Evolutionary conservation across 2,797 vertebrate species (phyloP), one percentile per base, ranked within the genome.

Genomic region (Aplochiton taeniatus): DNA sequence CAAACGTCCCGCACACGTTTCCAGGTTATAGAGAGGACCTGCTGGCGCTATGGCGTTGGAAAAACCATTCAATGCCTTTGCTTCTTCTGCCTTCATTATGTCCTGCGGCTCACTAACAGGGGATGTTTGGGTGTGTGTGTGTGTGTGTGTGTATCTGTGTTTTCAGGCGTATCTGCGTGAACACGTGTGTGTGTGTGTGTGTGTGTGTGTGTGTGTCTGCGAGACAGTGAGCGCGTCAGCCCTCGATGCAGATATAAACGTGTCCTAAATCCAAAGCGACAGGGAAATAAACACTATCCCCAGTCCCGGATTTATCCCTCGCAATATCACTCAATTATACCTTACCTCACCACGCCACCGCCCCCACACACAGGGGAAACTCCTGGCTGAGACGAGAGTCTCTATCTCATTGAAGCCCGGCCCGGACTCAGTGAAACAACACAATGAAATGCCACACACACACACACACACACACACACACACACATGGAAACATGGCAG

Each of bases 291-390:
- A 89, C 84, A 84, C 84, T 87, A 89, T 85, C 87, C 86, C 82
- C 86, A 87, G 89, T 90, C 84, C 87, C 31, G 31, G 84, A 88
- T 86, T 89, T 80, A 89, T 89, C 82, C 85, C 53, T 69, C 59
- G 52, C 79, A 84, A 83, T 87, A 90, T 86, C 79, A 86, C 88
- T 90, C 86, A 89, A 87, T 92, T 89, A 90, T 73, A 78, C 9
- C 68, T 73, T 73, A 64, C 43, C 49, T 11, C 70, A 19, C 74
- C 83, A 69, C 71, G 73, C 69, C 75, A 74, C 77, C 62, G 64
- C 63, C 65, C 57, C 4, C 1, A 67, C 72, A 53, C 80, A 63
- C 8, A 65, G 78, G 61, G 72, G 77, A 66, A 8, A 17, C 43
- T 51, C 43, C 69, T 16, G 46, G 61, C 83, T 80, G 83, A 83